These are phyloP conservation scores for Rhogogaster chlorosoma DNA, from an alignment of 2,888 invertebrate genomes.

Conservation along the genomic window DNA sequence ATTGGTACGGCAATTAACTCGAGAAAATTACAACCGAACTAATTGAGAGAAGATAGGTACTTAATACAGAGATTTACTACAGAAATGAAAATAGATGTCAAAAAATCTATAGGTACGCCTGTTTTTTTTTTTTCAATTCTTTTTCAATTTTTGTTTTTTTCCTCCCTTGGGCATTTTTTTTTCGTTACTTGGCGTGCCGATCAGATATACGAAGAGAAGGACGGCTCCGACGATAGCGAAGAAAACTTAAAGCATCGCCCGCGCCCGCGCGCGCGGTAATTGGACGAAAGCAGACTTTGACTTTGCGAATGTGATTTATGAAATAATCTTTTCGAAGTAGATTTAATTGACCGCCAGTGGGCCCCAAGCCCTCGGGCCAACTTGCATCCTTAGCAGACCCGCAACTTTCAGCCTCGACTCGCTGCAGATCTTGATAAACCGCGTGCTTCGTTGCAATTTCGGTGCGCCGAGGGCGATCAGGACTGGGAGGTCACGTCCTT, in stretches of 20 bases:
- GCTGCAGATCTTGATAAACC: slow-evolving; percentile 62
- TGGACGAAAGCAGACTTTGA: slow-evolving; percentile 31
- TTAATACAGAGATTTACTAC: too few relatives aligned
- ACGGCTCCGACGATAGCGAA: slow-evolving; percentile 17
- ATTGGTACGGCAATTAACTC: background rate
- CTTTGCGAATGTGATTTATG: slow-evolving; percentile 65
- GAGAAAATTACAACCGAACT: background rate
- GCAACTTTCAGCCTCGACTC: slow-evolving; percentile 13
- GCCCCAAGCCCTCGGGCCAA: slow-evolving; percentile 22
- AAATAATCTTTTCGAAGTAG: slow-evolving; percentile 66
- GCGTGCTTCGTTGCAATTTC: slow-evolving; percentile 59
- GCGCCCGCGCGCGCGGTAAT: slow-evolving; percentile 20
- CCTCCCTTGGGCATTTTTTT: background rate
- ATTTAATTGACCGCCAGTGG: slow-evolving; percentile 67
- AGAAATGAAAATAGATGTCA: background rate
- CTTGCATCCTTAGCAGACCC: slow-evolving; percentile 35
- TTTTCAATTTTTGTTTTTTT: background rate
- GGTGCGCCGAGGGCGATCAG: slow-evolving; percentile 53
- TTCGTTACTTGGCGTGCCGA: slow-evolving; percentile 4
- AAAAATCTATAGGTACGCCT: background rate
- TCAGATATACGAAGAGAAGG: slow-evolving; percentile 4
- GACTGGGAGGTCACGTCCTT: slow-evolving; percentile 60
- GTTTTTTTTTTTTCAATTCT: background rate
- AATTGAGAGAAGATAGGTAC: background rate
- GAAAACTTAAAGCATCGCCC: background rate